Evolutionary conservation across 2,113 vertebrate genomes (phyloP), one percentile per base, ranked within the genome.

Genomic region (Excalfactoria chinensis): DNA sequence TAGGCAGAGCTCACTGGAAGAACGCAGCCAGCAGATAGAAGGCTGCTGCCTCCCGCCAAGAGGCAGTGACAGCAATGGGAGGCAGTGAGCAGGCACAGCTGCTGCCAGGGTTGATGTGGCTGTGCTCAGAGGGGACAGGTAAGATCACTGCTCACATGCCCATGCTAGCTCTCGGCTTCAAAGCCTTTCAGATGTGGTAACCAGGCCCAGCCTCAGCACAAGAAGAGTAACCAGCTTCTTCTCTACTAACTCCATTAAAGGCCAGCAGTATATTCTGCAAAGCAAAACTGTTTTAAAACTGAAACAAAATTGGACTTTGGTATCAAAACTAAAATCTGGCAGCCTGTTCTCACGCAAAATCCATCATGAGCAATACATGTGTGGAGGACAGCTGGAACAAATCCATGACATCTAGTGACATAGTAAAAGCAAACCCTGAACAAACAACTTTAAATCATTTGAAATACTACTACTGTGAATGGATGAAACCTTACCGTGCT

Each of bases 381-480:
- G 58, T 91, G 72, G 75, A 93, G 73, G 72, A 93, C 94, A 96
- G 87, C 91, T 95, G 95, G 94, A 93, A 93, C 41, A 74, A 93
- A 94, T 93, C 91, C 78, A 69, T 32, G 48, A 48, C 60, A 41
- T 85, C 85, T 93, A 87, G 92, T 77, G 89, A 92, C 93, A 88
- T 28, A 64, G 63, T 89, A 86, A 90, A 94, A 94, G 89, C 68
- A 94, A 94, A 95, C 88, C 83, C 67, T 86, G 77, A 73, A 73
- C 86, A 95, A 95, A 95, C 84, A 95, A 93, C 93, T 86, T 91
- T 70, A 90, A 94, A 93, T 91, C 87, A 71, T 84, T 85, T 96
- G 51, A 71, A 94, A 94, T 69, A 91, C 82, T 91, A 91, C 82
- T 91, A 53, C 60, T 58, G 75, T 53, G 69, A 91, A 70, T 23